Conservation (phyloP, 2,797 vertebrate genomes). For the Dermochelys coriacea region DNA sequence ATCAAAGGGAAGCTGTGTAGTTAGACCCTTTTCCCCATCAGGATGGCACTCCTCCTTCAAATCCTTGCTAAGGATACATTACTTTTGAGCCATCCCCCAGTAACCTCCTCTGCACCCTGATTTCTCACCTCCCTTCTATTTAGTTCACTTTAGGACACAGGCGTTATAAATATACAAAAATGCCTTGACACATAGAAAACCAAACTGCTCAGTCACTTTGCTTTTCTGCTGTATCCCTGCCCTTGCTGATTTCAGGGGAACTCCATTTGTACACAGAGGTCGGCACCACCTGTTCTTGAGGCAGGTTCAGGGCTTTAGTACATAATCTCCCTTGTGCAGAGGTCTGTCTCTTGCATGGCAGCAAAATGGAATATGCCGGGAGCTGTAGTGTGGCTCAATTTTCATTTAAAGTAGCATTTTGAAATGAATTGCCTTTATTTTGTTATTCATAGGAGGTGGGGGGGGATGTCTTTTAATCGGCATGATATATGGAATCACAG, state of each 20-base stretch:
- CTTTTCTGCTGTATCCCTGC: neutral
- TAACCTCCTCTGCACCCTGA: neutral
- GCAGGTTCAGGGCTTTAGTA: too few relatives aligned
- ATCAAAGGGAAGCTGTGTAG: constrained; percentile 13
- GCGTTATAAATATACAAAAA: neutral
- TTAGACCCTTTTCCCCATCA: neutral
- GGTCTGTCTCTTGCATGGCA: neutral
- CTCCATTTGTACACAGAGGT: neutral
- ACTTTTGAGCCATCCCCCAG: neutral
- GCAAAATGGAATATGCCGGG: neutral
- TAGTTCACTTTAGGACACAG: neutral
- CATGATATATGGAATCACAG: neutral
- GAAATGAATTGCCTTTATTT: neutral
- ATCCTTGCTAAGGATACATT: neutral
- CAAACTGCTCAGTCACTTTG: neutral
- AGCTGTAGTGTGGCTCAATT: neutral
- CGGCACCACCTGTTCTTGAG: neutral
- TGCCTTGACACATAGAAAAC: neutral
- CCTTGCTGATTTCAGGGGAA: neutral
- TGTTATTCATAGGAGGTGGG: neutral
- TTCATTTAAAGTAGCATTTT: neutral
- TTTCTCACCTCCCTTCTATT: neutral
- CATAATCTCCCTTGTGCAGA: too few relatives aligned
- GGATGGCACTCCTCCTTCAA: neutral
- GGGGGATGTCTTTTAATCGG: neutral